Evolutionary conservation across 2,888 invertebrate species (phyloP).

Genomic region (Patella caerulea): DNA sequence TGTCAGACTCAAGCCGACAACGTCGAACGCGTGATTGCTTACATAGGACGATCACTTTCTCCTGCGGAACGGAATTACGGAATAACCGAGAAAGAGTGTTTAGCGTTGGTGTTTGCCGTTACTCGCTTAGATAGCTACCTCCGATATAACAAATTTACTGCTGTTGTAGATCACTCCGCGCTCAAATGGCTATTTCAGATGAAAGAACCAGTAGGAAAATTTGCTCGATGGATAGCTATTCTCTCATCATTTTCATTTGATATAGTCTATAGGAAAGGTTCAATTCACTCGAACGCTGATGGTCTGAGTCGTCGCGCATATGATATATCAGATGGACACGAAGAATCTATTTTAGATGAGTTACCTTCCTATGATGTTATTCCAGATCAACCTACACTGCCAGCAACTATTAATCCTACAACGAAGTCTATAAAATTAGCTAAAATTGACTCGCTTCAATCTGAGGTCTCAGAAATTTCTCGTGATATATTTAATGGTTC

Average conservation of each 20-base stretch:
- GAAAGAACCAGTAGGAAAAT: slow-evolving; percentile 6
- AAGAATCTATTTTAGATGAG: not conserved
- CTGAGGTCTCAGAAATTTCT: not conserved
- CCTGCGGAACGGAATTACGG: slow-evolving; percentile 17
- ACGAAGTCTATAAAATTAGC: not conserved
- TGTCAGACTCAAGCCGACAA: too few species aligned
- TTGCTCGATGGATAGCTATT: not conserved
- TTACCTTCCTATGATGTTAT: not conserved
- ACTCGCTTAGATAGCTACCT: slow-evolving; percentile 19
- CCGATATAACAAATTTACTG: slow-evolving; percentile 9
- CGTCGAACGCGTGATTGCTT: too few species aligned
- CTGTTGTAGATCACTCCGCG: slow-evolving; percentile 19
- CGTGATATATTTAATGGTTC: not conserved
- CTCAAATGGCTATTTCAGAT: slow-evolving; percentile 18
- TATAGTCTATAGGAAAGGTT: not conserved
- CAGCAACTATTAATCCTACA: not conserved
- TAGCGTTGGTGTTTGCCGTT: slow-evolving; percentile 22
- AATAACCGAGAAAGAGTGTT: slow-evolving; percentile 22
- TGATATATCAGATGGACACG: not conserved
- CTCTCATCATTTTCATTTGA: not conserved
- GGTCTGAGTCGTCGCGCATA: not conserved
- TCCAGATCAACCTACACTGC: not conserved
- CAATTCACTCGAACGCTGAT: slow-evolving; percentile 1
- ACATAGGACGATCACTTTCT: too few species aligned
- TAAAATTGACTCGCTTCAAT: not conserved